Conservation (phyloP, 2,113 vertebrate species). For the Laticauda laticaudata region DNA sequence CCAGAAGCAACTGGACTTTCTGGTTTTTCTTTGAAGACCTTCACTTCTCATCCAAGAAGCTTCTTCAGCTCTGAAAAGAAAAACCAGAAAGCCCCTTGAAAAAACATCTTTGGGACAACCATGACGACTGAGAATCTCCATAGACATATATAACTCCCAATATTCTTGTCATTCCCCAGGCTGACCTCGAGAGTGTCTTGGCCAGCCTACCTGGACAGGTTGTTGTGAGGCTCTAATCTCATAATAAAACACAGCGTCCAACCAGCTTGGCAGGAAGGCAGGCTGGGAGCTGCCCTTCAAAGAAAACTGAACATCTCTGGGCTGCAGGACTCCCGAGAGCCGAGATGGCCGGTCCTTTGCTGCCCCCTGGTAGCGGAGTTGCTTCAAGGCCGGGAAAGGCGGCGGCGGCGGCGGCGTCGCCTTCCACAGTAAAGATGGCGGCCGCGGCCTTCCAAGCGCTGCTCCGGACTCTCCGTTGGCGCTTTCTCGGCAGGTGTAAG, state of each 20-base stretch:
- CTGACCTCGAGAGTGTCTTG: not conserved
- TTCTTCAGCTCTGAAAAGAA: no score
- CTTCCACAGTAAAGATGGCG: not conserved
- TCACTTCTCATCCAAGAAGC: no score
- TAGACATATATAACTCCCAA: not conserved
- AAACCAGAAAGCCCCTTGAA: no score
- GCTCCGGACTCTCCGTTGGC: not conserved
- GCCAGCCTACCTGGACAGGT: not conserved
- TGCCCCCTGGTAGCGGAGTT: conserved; percentile 9
- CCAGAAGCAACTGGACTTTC: no score
- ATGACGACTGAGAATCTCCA: no score
- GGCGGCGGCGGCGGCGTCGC: not conserved
- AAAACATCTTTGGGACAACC: no score
- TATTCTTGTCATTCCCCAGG: not conserved
- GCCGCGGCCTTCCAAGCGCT: not conserved
- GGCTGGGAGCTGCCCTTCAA: not conserved
- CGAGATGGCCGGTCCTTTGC: not conserved
- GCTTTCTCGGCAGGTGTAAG: not conserved
- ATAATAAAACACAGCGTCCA: not conserved
- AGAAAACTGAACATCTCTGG: not conserved
- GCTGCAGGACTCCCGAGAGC: not conserved
- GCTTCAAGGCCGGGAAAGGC: not conserved
- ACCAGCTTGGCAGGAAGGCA: not conserved
- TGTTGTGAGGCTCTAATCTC: not conserved
- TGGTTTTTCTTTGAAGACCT: no score